Evolutionary conservation across 2,113 vertebrate species (phyloP).

Genomic region (Grantiella picta): DNA sequence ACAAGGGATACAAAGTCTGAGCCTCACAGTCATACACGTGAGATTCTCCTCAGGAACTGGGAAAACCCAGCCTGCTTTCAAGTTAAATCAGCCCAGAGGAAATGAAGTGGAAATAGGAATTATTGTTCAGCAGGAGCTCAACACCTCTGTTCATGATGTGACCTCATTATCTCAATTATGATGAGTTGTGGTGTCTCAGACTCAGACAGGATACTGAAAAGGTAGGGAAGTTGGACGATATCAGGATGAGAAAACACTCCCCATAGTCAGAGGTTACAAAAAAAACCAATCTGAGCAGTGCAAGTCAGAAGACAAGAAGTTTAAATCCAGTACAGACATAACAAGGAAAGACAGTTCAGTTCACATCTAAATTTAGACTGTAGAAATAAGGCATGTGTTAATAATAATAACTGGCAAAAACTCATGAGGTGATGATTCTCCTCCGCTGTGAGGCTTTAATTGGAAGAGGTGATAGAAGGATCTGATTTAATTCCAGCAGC

Average conservation of each 20-base stretch:
- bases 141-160: not conserved
- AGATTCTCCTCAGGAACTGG: not conserved
- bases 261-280: not conserved
- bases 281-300: too few relatives aligned
- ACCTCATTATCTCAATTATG: not conserved
- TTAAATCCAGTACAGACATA: not conserved
- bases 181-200: not conserved
- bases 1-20: not conserved
- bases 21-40: not conserved
- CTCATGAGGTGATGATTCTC: not conserved
- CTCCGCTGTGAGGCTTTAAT: not conserved
- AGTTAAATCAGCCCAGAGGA: not conserved
- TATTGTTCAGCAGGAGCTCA: not conserved
- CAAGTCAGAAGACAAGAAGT: not conserved
- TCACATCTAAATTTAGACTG: not conserved
- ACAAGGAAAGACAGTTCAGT: not conserved
- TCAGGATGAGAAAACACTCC: not conserved
- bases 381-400: not conserved
- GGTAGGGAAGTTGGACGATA: not conserved
- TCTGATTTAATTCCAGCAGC: not conserved
- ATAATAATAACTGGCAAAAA: not conserved
- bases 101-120: not conserved
- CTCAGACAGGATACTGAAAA: not conserved
- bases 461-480: not conserved
- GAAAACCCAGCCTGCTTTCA: not conserved